Evolutionary conservation across 2,113 vertebrate species (phyloP), one percentile per base, ranked within the genome.

Genomic region (Saccopteryx bilineata): DNA sequence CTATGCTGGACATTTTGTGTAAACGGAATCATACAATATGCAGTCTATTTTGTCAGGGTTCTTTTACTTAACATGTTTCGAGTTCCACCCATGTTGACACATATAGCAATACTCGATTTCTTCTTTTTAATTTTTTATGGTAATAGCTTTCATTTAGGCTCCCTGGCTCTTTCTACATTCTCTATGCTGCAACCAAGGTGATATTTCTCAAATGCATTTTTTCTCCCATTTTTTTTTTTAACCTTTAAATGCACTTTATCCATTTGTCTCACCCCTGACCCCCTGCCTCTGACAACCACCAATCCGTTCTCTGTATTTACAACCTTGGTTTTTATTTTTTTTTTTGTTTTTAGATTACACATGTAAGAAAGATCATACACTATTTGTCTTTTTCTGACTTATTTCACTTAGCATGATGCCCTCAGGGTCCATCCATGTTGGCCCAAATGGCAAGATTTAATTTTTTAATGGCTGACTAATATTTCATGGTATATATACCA

Each of bases 51-150:
- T 81, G 33, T n/a, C 52, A 78, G 72, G 21, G 65, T 46, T 82
- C n/a, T 75, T 94, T 80, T 60, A 80, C 24, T 94, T 69, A 79
- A 15, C 31, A 52, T 54, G 10, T 31, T 86, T 92, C 39, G 56
- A 21, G 52, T 23, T 93, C 66, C 19, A 26, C 61, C 82, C 14
- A 23, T 74, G 1, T 83, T 68, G 58, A 58, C 12, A 65, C 54
- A 61, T 28, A 0, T 21, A 83, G 15, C 6, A 65, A 31, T 33
- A 33, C 58, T 79, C 60, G 9, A 7, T 52, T 72, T 11, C 17
- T 33, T 71, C 24, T 23, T 60, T 81, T 46, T 76, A 13, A 48
- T 63, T 50, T 18, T 65, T 89, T 65, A 78, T 39, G 14, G 31
- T 21, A 54, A 54, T 39, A 78, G 60, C 48, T 78, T 66, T 65